A percentile compares a stretch with the other conserved stretches of the same genome.
Evolutionary conservation across 2,797 vertebrate species (phyloP).

Genomic region (Odontamblyopus rebecca): DNA sequence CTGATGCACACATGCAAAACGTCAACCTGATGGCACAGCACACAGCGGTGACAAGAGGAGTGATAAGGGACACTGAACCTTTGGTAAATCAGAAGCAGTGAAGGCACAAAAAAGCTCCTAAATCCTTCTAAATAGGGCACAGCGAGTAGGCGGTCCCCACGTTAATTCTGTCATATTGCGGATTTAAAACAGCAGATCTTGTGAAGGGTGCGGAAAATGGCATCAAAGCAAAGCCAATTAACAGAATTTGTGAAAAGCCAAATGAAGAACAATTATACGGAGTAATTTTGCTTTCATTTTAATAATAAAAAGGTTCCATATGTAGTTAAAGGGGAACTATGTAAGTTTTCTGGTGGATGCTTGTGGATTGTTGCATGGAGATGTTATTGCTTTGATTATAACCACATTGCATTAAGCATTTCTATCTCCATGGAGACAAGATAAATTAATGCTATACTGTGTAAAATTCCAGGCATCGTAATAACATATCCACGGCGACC

Average conservation of each 20-base stretch:
- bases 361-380: no score
- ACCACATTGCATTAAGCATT: no score
- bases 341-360: no score
- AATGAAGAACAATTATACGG: not conserved
- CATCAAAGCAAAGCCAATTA: not conserved
- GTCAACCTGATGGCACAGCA: slow-evolving; percentile 47
- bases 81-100: slow-evolving; percentile 70
- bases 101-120: slow-evolving; percentile 70
- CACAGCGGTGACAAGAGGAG: slow-evolving; percentile 28
- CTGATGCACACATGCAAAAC: slow-evolving; percentile 73
- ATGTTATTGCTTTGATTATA: no score
- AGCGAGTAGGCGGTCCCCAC: slow-evolving; percentile 37
- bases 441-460: no score
- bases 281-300: no score
- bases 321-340: no score
- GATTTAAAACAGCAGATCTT: slow-evolving; percentile 27
- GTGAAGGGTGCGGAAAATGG: not conserved
- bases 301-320: no score
- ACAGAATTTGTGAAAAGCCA: not conserved
- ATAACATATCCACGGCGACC: no score
- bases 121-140: slow-evolving; percentile 55
- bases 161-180: slow-evolving; percentile 31
- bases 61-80: slow-evolving; percentile 47
- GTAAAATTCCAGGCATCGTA: no score
- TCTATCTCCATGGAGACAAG: no score